A percentile compares a stretch with the other conserved stretches of the same genome.
phyloP scores from a whole-genome alignment of 2,113 vertebrate genomes.

The Hippoglossus stenolepis region DNA sequence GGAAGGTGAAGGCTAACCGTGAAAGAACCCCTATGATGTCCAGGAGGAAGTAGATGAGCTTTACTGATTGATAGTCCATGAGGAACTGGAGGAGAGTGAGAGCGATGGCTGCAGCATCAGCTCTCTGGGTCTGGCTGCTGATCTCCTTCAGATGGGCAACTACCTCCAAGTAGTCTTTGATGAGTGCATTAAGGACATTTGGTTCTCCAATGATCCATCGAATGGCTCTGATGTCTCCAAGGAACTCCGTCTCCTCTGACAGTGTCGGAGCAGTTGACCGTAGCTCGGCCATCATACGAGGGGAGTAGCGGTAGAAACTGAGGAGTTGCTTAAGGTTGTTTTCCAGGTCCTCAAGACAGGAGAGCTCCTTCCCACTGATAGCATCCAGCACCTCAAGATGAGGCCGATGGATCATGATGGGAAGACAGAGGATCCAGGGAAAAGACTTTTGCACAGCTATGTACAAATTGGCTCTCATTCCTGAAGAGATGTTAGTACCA shows the following conservation, averaged over 20 bases:
- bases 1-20: slow-evolving; percentile 92
- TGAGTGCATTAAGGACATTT: slow-evolving; percentile 94
- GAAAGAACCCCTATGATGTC: slow-evolving; percentile 94
- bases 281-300: slow-evolving; percentile 92
- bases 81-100: slow-evolving; percentile 95
- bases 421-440: slow-evolving; percentile 94
- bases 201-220: slow-evolving; percentile 97
- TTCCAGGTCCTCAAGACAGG: slow-evolving; percentile 94
- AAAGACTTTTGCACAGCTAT: slow-evolving; percentile 91
- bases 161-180: slow-evolving; percentile 96
- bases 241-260: slow-evolving; percentile 93
- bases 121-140: slow-evolving; percentile 93
- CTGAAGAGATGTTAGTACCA: slow-evolving; percentile 89
- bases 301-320: slow-evolving; percentile 96
- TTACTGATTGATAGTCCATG: slow-evolving; percentile 95
- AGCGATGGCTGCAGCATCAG: slow-evolving; percentile 92
- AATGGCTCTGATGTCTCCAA: slow-evolving; percentile 93
- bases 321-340: slow-evolving; percentile 96
- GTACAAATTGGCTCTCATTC: slow-evolving; percentile 90
- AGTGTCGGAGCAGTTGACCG: slow-evolving; percentile 90
- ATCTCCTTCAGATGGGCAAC: slow-evolving; percentile 94
- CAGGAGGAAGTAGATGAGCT: slow-evolving; percentile 96
- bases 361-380: slow-evolving; percentile 94
- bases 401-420: slow-evolving; percentile 94
- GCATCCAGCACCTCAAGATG: slow-evolving; percentile 94